Base-by-base conservation (phyloP, 1,140 invertebrate genomes). In the Plodia interpunctella region DNA sequence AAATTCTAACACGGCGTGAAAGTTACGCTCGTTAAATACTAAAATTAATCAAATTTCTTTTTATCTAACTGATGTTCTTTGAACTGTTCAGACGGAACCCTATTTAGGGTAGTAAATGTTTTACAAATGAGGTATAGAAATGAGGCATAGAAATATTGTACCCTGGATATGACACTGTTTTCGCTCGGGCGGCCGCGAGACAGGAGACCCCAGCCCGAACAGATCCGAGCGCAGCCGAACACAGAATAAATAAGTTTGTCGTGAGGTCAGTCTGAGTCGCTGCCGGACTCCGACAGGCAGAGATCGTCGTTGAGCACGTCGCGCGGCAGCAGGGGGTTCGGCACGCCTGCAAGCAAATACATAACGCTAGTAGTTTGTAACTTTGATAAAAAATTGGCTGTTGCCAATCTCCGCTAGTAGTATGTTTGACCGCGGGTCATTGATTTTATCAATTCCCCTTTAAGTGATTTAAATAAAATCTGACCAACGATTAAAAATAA, bases 271-370 rank as follows among this genome's bases (percentile, higher is more conserved):
- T 90, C 89, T 55, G 83, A 88, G 71, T 90, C 88, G 73, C 82
- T 87, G 54, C 89, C 87, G 0, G 87, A 89, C 90, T 96, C 95
- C 49, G 94, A 96, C 59, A 96, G 90, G 80, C 94, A 93, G 66
- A 96, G 90, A 87, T 96, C 95, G 71, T 95, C 94, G 78, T 92
- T 93, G 50, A 94, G 88, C 62, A 94, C 89, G 79, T 92, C 91
- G 66, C 88, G 87, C 10, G 91, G 91, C 79, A 93, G 83, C 1
- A 90, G 3, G 90, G 76, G 53, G 78, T 79, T 61, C 17, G 57
- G 49, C 55, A 50, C 62, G 28, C 77, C 76, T 76, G 69, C 9
- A 53, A 65, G 55, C 17, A 56, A 32, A 51, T 11, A 59, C 8
- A 25, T 21, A 13, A n/a, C n/a, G n/a, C n/a, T n/a, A n/a, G n/a